phyloP scores from a whole-genome alignment of 2,888 invertebrate species.

The Orthonychiurus folsomi region DNA sequence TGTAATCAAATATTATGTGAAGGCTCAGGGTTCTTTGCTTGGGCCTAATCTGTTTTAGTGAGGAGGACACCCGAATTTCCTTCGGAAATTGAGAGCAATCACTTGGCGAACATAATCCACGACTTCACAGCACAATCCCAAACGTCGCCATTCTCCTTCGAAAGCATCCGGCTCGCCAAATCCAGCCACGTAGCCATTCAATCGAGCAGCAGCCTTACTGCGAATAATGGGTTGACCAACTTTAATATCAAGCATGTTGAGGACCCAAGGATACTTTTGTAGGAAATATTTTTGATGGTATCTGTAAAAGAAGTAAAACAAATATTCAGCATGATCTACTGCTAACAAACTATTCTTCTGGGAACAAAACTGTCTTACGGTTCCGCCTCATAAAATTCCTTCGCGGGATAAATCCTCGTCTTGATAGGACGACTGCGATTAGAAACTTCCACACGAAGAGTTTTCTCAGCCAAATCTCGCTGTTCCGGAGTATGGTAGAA shows the following conservation, averaged over 20 bases:
- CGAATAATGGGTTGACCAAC: conserved; percentile 56
- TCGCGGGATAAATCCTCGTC: conserved; percentile 70
- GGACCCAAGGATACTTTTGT: conserved; percentile 64
- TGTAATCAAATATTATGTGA: too few relatives aligned
- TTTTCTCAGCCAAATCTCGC: conserved; percentile 60
- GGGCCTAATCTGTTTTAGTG: too few relatives aligned
- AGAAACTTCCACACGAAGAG: conserved; percentile 47
- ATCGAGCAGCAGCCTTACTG: conserved; percentile 70
- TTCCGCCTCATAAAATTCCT: conserved; percentile 82
- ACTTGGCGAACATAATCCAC: conserved; percentile 64
- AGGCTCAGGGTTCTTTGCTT: too few relatives aligned
- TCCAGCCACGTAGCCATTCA: conserved; percentile 82
- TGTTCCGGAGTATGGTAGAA: conserved; percentile 84
- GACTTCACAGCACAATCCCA: conserved; percentile 63
- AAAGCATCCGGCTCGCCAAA: conserved; percentile 64
- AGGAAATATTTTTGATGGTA: conserved; percentile 94
- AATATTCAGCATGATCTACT: background rate
- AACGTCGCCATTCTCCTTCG: conserved; percentile 57
- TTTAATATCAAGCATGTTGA: conserved; percentile 53
- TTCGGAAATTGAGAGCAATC: conserved; percentile 43
- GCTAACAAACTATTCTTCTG: background rate
- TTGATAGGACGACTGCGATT: conserved; percentile 49
- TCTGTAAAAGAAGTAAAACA: conserved; percentile 50
- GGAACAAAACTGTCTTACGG: conserved; percentile 57
- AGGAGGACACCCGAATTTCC: conserved; percentile 26